Evolutionary conservation across 1,140 invertebrate genomes (phyloP).

Genomic region (Drosophila lacteicornis): DNA sequence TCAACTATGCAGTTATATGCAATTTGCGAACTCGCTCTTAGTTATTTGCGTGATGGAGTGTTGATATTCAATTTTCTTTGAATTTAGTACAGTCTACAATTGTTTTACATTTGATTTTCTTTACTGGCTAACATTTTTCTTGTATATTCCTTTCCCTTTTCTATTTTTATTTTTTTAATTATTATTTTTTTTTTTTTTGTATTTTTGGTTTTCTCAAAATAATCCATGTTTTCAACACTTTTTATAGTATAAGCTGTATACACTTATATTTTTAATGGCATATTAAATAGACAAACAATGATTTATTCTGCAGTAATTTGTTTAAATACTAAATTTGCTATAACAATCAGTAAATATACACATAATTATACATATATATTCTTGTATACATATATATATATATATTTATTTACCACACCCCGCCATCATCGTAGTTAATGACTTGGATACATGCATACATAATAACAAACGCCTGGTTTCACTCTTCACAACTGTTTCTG

Average conservation of each 20-base stretch:
- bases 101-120: conserved; percentile 54
- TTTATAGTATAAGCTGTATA: conserved; percentile 44
- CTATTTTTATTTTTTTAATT: background rate
- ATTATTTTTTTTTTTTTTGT: background rate
- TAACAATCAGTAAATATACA: conserved; percentile 44
- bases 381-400: conserved; percentile 15
- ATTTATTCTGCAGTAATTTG: conserved; percentile 26
- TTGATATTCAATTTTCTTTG: conserved; percentile 49
- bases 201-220: conserved; percentile 29
- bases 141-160: conserved; percentile 25
- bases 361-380: conserved; percentile 27
- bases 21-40: conserved; percentile 31
- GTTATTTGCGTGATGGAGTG: conserved; percentile 45
- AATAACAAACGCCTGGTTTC: conserved; percentile 43
- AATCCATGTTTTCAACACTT: conserved; percentile 52
- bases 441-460: conserved; percentile 41
- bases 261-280: conserved; percentile 42
- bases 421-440: conserved; percentile 31
- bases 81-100: conserved; percentile 53
- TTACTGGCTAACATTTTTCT: conserved; percentile 47
- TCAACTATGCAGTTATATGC: conserved; percentile 29
- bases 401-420: conserved; percentile 5
- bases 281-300: conserved; percentile 55
- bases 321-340: conserved; percentile 52
- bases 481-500: conserved; percentile 26